These are phyloP conservation scores for Channa argus DNA, from an alignment of 2,113 vertebrate genomes.

Conservation along the genomic window DNA sequence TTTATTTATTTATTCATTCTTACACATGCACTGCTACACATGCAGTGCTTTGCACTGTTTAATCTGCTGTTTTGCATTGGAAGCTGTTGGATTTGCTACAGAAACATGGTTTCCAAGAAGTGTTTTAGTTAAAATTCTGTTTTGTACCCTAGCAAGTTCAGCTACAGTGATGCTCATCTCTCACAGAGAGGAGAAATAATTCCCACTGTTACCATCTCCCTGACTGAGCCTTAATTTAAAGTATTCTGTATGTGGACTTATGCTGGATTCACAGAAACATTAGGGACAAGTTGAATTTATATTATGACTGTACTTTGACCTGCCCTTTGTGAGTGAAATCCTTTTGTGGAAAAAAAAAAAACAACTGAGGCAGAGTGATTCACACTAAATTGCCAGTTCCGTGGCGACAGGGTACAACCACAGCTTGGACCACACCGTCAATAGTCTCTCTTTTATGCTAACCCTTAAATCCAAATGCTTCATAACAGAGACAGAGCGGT, in stretches of 20 bases:
- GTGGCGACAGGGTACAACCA: constrained; percentile 50
- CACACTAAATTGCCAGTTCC: constrained; percentile 51
- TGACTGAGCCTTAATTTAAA: constrained; percentile 8
- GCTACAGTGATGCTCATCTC: neutral
- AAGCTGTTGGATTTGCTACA: constrained; percentile 9
- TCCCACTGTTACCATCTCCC: neutral
- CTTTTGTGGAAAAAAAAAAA: constrained; percentile 2
- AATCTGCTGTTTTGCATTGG: constrained; percentile 27
- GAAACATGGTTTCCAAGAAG: constrained; percentile 16
- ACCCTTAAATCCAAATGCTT: constrained; percentile 38
- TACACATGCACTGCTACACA: neutral
- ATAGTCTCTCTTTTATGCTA: constrained; percentile 19
- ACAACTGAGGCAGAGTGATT: constrained; percentile 52
- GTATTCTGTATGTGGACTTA: neutral
- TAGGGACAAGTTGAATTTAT: constrained; percentile 8
- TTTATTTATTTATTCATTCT: constrained; percentile 1
- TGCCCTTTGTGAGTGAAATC: constrained; percentile 44
- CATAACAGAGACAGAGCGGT: constrained; percentile 21
- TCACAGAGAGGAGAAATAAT: neutral
- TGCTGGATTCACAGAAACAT: constrained; percentile 10
- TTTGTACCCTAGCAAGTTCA: neutral
- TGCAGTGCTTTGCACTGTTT: neutral
- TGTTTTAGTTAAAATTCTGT: neutral
- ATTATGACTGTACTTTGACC: constrained; percentile 59
- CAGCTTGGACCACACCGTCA: constrained; percentile 39